phyloP scores from a whole-genome alignment of 2,113 vertebrate genomes.

The Pitta sordida region DNA sequence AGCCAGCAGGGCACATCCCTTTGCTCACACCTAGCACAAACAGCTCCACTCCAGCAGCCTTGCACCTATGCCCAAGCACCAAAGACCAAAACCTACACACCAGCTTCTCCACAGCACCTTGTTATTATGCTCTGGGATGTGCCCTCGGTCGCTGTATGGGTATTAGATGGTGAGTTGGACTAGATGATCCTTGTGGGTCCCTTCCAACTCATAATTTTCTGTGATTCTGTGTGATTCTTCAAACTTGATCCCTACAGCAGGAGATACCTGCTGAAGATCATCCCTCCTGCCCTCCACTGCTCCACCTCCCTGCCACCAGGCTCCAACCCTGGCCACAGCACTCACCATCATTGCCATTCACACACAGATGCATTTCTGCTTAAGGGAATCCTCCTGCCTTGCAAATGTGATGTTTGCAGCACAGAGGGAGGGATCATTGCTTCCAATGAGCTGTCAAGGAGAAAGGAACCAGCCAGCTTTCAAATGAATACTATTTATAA shows the following conservation, averaged over 20 bases:
- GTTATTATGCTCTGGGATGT: too few relatives aligned
- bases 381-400: not conserved
- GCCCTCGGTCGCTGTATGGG: too few relatives aligned
- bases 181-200: too few relatives aligned
- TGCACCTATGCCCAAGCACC: not conserved
- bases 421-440: not conserved
- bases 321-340: not conserved
- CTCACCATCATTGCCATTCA: rapidly evolving
- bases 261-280: not conserved
- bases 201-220: too few relatives aligned
- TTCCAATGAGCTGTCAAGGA: not conserved
- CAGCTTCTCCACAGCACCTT: not conserved
- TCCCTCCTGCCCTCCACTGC: too few relatives aligned
- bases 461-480: not conserved
- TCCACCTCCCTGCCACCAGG: rapidly evolving
- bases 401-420: not conserved
- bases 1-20: not conserved
- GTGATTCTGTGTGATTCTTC: too few relatives aligned
- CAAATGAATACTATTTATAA: not conserved
- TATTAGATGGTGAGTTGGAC: too few relatives aligned
- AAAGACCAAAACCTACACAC: not conserved
- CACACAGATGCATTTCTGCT: rapidly evolving
- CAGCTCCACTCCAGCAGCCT: not conserved
- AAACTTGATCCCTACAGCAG: not conserved
- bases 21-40: not conserved